A percentile compares a stretch with the other conserved stretches of the same genome.
Conservation (phyloP, 2,888 invertebrate genomes). For the Oegoconia quadripuncta region DNA sequence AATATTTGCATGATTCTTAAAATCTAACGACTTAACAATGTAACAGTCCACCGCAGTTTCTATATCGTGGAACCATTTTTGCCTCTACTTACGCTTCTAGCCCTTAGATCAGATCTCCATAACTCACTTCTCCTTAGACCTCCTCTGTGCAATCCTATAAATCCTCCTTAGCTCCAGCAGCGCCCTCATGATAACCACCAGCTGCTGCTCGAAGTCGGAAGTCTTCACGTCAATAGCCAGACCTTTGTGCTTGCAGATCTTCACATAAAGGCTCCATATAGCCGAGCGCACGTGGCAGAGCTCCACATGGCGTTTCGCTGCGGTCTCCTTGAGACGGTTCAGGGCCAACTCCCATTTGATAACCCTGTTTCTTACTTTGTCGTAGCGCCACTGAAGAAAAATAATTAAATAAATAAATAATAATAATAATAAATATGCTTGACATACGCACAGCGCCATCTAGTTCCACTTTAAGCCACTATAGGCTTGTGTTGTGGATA, state of each 20-base stretch:
- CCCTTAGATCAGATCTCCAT: too few relatives aligned
- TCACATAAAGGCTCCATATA: conserved; percentile 81
- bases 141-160: conserved; percentile 60
- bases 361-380: conserved; percentile 77
- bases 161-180: conserved; percentile 75
- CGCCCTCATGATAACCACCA: conserved; percentile 81
- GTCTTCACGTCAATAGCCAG: conserved; percentile 56
- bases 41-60: too few relatives aligned
- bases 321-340: conserved; percentile 78
- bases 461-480: too few relatives aligned
- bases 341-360: conserved; percentile 81
- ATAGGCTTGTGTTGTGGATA: too few relatives aligned
- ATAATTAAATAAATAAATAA: background rate
- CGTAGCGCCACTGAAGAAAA: conserved; percentile 74
- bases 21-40: too few relatives aligned
- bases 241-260: conserved; percentile 80
- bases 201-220: conserved; percentile 79
- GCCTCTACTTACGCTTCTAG: too few relatives aligned
- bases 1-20: too few relatives aligned
- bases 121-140: conserved; percentile 61
- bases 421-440: too few relatives aligned
- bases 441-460: too few relatives aligned
- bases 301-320: conserved; percentile 73
- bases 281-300: conserved; percentile 78
- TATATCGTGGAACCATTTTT: too few relatives aligned